Base-by-base conservation (phyloP, 2,888 invertebrate species). In the Auanema freiburgensis region DNA sequence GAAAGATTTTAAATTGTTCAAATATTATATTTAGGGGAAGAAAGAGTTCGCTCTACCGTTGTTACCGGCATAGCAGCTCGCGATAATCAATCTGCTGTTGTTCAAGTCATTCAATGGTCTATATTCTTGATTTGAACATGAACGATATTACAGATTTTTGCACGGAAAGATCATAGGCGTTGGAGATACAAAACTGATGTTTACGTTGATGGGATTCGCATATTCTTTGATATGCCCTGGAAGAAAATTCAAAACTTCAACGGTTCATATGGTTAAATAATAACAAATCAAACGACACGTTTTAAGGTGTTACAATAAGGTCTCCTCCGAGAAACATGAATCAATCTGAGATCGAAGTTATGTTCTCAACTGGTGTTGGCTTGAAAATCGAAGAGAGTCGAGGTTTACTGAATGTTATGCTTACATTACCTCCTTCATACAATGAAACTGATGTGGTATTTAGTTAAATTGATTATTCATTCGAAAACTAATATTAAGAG, bases 361-460 rank as follows among this genome's bases (percentile, higher is more conserved):
- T 94, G 91, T 93, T 95, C 84, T 90, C 92, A 63, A 92, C 92
- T 0, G 95, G 94, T 1, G 92, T 92, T 53, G 95, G 95, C 0
- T 89, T 95, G 1, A 93, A 94, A 84, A 91, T 96, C 0, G 87
- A 92, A 0, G 93, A 93, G 84, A 92, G 92, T 84, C 88, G 89
- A 79, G 94, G 93, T 3, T 92, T 88, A 79, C 89, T 94, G 90
- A 89, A 91, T 55, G 62, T 76, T 11, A 69, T 73, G 25, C 62
- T 75, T 12, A 42, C 69, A 3, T 49, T 76, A 56, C 75, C 94
- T 8, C 75, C 77, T 1, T 53, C 56, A 33, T 75, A 75, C 62
- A 68, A 68, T 1, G 91, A 93, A 91, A 88, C 88, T 40, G 92
- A 90, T 84, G 90, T 92, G 86, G 93, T 93, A 85, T n/a, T n/a